Evolutionary conservation across 2,888 invertebrate species (phyloP).

Genomic region (Zele albiditarsus): DNA sequence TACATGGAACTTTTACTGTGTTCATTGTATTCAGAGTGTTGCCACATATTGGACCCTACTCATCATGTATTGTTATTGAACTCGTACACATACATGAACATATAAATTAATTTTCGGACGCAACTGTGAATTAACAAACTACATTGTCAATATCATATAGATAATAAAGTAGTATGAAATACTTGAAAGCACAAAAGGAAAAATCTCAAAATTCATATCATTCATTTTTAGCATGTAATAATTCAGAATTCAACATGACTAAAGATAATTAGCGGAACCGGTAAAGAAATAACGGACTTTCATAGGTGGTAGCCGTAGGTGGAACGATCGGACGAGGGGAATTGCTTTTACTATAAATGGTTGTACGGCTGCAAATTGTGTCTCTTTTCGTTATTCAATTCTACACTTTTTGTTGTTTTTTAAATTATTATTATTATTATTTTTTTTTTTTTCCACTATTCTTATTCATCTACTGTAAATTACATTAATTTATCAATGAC

Average conservation of each 20-base stretch:
- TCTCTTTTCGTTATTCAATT: neutral
- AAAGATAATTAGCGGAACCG: conserved; percentile 22
- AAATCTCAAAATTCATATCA: neutral
- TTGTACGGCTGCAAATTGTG: neutral
- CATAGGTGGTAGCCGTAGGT: neutral
- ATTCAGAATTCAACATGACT: neutral
- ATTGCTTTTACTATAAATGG: conserved; percentile 17
- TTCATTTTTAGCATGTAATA: neutral
- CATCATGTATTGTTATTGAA: neutral
- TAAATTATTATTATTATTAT: neutral
- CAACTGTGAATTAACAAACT: neutral
- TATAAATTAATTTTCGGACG: neutral
- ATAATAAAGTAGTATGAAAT: too few species aligned
- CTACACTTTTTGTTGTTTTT: neutral
- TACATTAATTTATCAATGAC: too few species aligned
- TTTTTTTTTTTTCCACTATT: neutral
- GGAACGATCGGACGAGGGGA: neutral
- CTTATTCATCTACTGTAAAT: neutral
- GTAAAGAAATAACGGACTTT: neutral
- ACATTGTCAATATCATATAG: too few species aligned
- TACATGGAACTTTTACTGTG: conserved; percentile 11
- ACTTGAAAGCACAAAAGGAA: neutral
- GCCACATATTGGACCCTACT: neutral
- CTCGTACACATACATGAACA: neutral
- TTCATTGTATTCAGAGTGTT: conserved; percentile 4